Evolutionary conservation across 1,140 invertebrate genomes (phyloP).

Genomic region (Scaptomyza montana): DNA sequence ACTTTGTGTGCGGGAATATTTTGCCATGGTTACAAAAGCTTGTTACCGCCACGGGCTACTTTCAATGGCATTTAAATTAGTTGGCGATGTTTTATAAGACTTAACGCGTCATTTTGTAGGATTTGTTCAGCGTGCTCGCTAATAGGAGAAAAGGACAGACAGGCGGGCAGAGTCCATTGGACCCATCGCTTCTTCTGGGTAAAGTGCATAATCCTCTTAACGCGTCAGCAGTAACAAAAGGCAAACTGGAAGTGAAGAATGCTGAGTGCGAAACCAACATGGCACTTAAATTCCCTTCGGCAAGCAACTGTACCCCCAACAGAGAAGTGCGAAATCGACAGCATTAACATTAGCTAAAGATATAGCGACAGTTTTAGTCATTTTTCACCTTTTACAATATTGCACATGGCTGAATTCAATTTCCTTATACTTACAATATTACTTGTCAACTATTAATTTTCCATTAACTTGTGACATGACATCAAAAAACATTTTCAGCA

Average conservation of each 20-base stretch:
- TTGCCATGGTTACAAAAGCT: conserved; percentile 9
- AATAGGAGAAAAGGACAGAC: background rate
- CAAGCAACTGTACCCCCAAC: background rate
- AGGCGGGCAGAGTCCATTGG: too few species aligned
- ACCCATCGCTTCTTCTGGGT: conserved; percentile 8
- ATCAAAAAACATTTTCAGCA: conserved; percentile 47
- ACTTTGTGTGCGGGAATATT: background rate
- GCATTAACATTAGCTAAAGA: background rate
- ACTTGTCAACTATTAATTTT: conserved; percentile 55
- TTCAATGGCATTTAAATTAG: conserved; percentile 45
- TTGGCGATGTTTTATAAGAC: conserved; percentile 33
- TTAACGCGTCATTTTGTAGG: conserved; percentile 44
- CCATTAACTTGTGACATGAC: conserved; percentile 41
- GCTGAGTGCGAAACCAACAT: conserved; percentile 17
- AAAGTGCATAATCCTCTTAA: conserved; percentile 63
- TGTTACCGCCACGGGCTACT: conserved; percentile 7
- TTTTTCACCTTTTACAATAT: conserved; percentile 30
- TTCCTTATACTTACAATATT: conserved; percentile 18
- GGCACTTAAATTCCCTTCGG: conserved; percentile 38
- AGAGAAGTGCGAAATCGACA: background rate
- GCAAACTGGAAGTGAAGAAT: conserved; percentile 13
- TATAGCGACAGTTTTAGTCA: conserved; percentile 18
- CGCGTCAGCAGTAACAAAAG: conserved; percentile 6
- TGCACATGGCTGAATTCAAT: conserved; percentile 21
- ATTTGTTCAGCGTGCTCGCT: conserved; percentile 27